phyloP scores from a whole-genome alignment of 2,797 vertebrate species.

The Pygocentrus nattereri region DNA sequence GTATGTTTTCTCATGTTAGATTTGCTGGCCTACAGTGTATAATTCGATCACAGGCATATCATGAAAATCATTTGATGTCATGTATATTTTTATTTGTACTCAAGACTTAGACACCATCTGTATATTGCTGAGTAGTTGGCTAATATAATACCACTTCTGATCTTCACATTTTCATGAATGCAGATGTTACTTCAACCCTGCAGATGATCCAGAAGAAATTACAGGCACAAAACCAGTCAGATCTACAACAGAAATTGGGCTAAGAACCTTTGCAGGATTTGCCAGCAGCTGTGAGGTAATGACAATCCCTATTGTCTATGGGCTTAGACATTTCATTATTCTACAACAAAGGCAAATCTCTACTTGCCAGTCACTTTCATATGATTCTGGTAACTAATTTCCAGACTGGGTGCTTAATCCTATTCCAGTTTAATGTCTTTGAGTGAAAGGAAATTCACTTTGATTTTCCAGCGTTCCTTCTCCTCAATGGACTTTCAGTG shows the following conservation, averaged over 20 bases:
- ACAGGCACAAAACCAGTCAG: neutral
- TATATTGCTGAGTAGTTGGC: neutral
- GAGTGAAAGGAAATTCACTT: conserved; percentile 7
- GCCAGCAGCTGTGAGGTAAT: conserved; percentile 8
- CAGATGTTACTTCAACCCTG: neutral
- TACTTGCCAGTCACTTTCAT: neutral
- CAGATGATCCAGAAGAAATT: conserved; percentile 21
- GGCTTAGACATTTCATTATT: conserved; percentile 36
- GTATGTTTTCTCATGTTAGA: neutral
- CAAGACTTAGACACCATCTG: neutral
- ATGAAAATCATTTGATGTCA: neutral
- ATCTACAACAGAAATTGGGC: conserved; percentile 6
- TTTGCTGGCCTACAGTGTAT: too few relatives aligned
- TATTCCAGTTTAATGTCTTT: neutral
- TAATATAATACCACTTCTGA: neutral
- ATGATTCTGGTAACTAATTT: neutral
- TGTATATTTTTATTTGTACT: neutral
- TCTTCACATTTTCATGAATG: neutral
- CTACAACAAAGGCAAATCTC: neutral
- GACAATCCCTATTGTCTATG: conserved; percentile 34
- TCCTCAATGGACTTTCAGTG: too few relatives aligned
- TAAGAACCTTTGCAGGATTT: conserved; percentile 33
- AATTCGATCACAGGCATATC: neutral
- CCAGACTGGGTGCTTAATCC: neutral
- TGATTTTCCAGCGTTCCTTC: neutral